Conservation (phyloP, 2,113 vertebrate genomes). For the Piprites chloris region DNA sequence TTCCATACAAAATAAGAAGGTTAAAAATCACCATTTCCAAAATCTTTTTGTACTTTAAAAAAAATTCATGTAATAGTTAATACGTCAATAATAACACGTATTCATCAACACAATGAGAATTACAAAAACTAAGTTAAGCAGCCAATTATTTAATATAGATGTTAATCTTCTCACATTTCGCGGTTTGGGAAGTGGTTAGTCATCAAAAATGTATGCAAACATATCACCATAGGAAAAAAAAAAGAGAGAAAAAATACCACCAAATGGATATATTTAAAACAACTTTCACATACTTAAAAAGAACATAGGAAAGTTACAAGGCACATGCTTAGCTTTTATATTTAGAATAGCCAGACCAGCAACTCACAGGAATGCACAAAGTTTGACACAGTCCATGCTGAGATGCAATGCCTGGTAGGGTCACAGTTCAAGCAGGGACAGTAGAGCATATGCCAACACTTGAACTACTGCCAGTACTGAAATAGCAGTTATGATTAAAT, state of each 20-base stretch:
- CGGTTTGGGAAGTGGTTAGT: background rate
- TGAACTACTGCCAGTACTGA: background rate
- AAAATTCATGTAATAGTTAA: background rate
- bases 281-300: background rate
- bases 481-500: background rate
- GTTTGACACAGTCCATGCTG: background rate
- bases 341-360: background rate
- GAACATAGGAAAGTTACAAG: background rate
- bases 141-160: background rate
- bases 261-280: background rate
- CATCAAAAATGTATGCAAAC: background rate
- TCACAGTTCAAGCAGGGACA: slow-evolving; percentile 41
- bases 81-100: background rate
- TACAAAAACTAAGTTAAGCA: background rate
- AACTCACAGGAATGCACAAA: background rate
- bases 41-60: background rate
- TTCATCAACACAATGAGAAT: accelerated
- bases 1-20: background rate
- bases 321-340: background rate
- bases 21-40: background rate
- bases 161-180: background rate
- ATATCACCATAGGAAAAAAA: background rate
- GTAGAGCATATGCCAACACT: background rate
- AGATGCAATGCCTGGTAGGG: background rate
- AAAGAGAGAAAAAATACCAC: accelerated